Base-by-base conservation (phyloP, 1,140 invertebrate genomes). In the Colletes gigas region DNA sequence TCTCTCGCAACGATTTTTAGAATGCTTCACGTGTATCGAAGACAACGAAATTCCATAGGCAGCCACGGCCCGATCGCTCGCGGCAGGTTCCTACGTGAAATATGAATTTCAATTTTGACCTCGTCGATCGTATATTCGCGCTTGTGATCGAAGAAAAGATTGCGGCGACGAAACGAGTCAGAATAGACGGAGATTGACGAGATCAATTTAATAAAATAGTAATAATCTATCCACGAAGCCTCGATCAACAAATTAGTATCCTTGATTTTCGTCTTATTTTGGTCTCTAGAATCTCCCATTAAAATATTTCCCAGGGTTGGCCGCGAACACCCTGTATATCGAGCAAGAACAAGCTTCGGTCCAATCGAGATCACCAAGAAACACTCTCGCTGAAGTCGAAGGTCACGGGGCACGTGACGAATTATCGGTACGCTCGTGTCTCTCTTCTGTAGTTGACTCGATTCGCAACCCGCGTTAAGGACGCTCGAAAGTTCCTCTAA, bases 141-240 rank as follows among this genome's bases (percentile, higher is more conserved):
- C 8, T 14, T 14, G 59, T 9, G 9, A 44, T n/a, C 39, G 60
- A 66, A 50, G 50, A 10, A 50, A 50, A 50, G 3, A 12, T 10
- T 50, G 10, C 10, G 8, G 10, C n/a, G 21, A 19, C 50, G 14
- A 5, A 9, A 41, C n/a, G 66, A 62, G 15, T 12, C 4, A 47
- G 8, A 41, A 55, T 1, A 41, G 15, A 3, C 1, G 54, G 17
- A 78, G 62, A 78, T 78, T 44, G 55, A 59, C 15, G 55, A 65
- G 71, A 60, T 80, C 78, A 55, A 80, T 80, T 75, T 73, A 57
- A 80, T 80, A 75, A 68, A 60, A 75, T 47, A 44, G 17, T 44
- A 12, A 66, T 30, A 30, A 30, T 30, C 30, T 30, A 2, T 30
- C 30, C 30, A 30, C 55, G 14, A 19, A 17, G 14, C 17, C 30